Conservation (phyloP, 2,113 vertebrate genomes). For the Engraulis encrasicolus region DNA sequence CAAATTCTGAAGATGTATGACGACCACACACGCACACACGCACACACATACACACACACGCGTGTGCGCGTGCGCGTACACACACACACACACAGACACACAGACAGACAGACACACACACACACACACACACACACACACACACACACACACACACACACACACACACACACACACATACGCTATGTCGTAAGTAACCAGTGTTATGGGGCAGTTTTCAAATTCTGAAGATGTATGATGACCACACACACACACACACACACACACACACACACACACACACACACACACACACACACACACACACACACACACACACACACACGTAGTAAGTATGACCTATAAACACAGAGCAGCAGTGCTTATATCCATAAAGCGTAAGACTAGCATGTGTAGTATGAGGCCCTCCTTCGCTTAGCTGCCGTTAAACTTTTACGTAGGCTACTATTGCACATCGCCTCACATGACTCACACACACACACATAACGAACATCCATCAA, state of each 20-base stretch:
- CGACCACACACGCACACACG: background rate
- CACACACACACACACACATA: too few species aligned
- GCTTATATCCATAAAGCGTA: background rate
- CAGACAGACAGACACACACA: too few species aligned
- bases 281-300: background rate
- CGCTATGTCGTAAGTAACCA: background rate
- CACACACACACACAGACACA: background rate
- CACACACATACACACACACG: too few species aligned
- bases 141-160: too few species aligned
- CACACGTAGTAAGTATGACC: background rate
- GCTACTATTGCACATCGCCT: background rate
- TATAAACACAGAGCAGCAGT: background rate
- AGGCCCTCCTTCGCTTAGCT: background rate
- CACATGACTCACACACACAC: background rate
- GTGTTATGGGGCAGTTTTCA: background rate
- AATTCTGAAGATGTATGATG: background rate
- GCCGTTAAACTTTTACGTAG: background rate
- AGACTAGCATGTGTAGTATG: background rate
- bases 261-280: too few species aligned
- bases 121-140: too few species aligned
- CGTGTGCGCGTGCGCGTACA: too few species aligned
- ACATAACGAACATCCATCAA: too few species aligned
- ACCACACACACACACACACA: background rate
- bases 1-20: background rate
- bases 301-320: background rate